Conservation (phyloP, 2,113 vertebrate species). For the Pangasianodon hypophthalmus region DNA sequence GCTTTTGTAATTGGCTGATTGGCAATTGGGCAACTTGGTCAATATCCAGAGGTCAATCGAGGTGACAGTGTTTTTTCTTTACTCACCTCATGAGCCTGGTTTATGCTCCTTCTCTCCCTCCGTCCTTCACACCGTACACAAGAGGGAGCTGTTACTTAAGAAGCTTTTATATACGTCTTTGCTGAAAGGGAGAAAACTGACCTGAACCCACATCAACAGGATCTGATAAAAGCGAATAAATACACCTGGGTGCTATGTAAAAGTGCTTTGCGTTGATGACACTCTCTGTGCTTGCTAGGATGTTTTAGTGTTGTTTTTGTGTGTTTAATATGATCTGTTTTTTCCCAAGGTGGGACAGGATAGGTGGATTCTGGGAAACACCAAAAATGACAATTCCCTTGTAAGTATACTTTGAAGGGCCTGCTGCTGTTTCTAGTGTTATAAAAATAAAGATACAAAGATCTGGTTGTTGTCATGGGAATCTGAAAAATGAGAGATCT, state of each 20-base stretch:
- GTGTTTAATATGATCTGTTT: neutral
- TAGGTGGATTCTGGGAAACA: conserved; percentile 55
- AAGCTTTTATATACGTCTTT: neutral
- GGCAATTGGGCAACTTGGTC: neutral
- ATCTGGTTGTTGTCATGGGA: neutral
- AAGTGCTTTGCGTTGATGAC: neutral
- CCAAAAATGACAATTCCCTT: conserved; percentile 38
- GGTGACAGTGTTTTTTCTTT: neutral
- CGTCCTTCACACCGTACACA: neutral
- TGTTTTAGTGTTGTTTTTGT: neutral
- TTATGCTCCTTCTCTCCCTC: neutral
- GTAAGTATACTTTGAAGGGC: conserved; percentile 20
- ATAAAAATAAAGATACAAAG: neutral
- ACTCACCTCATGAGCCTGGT: neutral
- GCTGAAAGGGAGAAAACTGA: neutral
- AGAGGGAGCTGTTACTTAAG: neutral
- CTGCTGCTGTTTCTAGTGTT: neutral
- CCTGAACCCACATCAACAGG: neutral
- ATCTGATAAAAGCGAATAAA: neutral
- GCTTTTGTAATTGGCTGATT: neutral
- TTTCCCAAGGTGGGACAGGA: conserved; percentile 53
- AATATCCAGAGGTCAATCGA: neutral
- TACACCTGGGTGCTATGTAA: neutral
- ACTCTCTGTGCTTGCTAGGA: neutral
- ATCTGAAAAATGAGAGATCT: neutral